Evolutionary conservation across 2,797 vertebrate genomes (phyloP).

Genomic region (Arremon aurantiirostris): DNA sequence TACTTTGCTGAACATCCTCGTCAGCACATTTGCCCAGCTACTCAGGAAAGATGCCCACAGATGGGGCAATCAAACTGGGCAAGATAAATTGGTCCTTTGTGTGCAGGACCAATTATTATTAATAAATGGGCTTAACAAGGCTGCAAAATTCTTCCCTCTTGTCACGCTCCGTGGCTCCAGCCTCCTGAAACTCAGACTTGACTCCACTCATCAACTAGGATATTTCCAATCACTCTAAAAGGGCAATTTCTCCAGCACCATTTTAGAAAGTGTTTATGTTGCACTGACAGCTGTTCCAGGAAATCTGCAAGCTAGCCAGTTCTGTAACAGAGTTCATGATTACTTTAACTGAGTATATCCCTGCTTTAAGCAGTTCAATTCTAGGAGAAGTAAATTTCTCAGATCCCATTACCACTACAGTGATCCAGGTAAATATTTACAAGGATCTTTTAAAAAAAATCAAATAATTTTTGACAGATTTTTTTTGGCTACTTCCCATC

Average conservation of each 20-base stretch:
- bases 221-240: slow-evolving; percentile 26
- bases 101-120: not conserved
- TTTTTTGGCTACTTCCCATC: not conserved
- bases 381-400: not conserved
- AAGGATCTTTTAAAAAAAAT: not conserved
- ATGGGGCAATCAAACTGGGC: not conserved
- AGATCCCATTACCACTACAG: not conserved
- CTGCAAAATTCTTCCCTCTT: not conserved
- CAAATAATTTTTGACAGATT: not conserved
- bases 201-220: not conserved
- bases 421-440: not conserved
- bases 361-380: not conserved
- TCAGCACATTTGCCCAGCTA: not conserved
- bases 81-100: not conserved
- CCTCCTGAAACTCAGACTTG: slow-evolving; percentile 2
- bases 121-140: not conserved
- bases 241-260: slow-evolving; percentile 24
- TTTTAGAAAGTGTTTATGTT: slow-evolving; percentile 43
- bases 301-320: slow-evolving; percentile 34
- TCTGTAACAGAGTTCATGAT: not conserved
- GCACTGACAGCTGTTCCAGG: slow-evolving; percentile 3
- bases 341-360: not conserved
- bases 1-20: not conserved
- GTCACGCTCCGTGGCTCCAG: not conserved
- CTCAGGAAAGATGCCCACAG: not conserved